Evolutionary conservation across 2,888 invertebrate genomes (phyloP).

Genomic region (Salpingus planirostris): DNA sequence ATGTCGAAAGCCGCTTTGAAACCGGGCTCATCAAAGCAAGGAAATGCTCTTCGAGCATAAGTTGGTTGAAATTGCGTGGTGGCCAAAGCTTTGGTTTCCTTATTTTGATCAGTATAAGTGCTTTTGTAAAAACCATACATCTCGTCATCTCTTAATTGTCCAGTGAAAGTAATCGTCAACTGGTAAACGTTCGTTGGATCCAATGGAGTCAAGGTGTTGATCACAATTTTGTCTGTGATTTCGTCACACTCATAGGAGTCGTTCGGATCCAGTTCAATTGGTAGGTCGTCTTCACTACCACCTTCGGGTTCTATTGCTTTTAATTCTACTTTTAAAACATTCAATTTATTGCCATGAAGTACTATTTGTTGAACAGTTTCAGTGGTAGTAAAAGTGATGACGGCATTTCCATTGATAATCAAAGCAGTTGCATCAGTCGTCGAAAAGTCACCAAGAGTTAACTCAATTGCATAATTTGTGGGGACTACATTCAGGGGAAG

Average conservation of each 20-base stretch:
- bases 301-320: no score
- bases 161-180: slow-evolving; percentile 6
- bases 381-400: no score
- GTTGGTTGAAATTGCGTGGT: slow-evolving; percentile 64
- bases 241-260: slow-evolving; percentile 2
- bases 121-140: slow-evolving; percentile 46
- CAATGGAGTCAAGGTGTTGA: slow-evolving; percentile 4
- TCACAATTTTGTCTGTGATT: slow-evolving; percentile 16
- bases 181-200: background rate
- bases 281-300: no score
- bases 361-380: no score
- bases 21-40: slow-evolving; percentile 64
- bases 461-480: background rate
- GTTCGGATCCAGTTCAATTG: no score
- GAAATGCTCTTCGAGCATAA: slow-evolving; percentile 62
- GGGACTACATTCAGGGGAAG: background rate
- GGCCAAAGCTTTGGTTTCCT: slow-evolving; percentile 36
- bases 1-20: slow-evolving; percentile 40
- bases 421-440: no score
- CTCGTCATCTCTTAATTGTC: slow-evolving; percentile 30
- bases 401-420: no score
- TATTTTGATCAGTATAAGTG: slow-evolving; percentile 34
- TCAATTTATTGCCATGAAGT: no score
- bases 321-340: no score
- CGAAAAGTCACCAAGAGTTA: slow-evolving; percentile 1